These are phyloP conservation scores for Sus cebifrons DNA, from an alignment of 2,797 vertebrate genomes.

Conservation along the genomic window DNA sequence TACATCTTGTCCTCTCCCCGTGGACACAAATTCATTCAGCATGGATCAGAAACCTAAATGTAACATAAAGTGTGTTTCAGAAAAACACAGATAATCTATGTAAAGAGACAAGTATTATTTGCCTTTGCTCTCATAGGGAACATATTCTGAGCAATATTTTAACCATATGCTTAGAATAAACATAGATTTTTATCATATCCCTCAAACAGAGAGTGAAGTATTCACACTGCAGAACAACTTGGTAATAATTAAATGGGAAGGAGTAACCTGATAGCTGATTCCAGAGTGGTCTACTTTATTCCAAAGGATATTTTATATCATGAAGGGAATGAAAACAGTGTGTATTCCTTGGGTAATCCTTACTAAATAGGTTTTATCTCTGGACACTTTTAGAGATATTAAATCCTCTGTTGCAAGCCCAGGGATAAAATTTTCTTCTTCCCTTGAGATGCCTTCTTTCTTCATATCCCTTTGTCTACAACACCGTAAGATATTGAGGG, in stretches of 20 bases:
- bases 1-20: not conserved
- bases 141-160: not conserved
- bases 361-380: slow-evolving; percentile 28
- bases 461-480: not conserved
- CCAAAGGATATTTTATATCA: not conserved
- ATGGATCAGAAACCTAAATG: not conserved
- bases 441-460: not conserved
- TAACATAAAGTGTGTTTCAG: not conserved
- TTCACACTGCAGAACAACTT: not conserved
- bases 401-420: not conserved
- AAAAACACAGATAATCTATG: not conserved
- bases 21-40: not conserved
- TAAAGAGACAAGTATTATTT: not conserved
- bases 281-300: not conserved
- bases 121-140: not conserved
- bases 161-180: not conserved
- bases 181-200: not conserved
- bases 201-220: not conserved
- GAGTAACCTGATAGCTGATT: not conserved
- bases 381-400: not conserved
- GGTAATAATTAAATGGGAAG: not conserved
- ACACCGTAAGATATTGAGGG: not conserved
- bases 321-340: not conserved
- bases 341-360: not conserved
- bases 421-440: not conserved